Percentiles rank a stretch among this genome's conserved stretches.
Evolutionary conservation across 2,113 vertebrate genomes (phyloP).

Genomic region (Hemibagrus wyckioides): DNA sequence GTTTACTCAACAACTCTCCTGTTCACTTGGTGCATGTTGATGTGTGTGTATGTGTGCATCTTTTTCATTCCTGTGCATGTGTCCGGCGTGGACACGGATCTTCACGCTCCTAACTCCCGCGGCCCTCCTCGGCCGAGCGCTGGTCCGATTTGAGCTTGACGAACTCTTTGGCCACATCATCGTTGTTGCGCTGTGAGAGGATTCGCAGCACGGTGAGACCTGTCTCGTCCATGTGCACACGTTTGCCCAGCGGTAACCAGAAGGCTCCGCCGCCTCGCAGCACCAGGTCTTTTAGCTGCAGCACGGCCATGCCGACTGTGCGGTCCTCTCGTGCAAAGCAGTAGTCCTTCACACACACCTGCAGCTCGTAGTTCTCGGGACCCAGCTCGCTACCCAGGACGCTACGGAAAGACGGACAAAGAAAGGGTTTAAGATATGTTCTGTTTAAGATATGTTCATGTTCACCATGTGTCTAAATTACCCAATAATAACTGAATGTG

Average conservation of each 20-base stretch:
- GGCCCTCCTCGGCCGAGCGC: slow-evolving; percentile 87
- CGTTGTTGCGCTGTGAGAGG: slow-evolving; percentile 96
- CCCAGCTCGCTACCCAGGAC: slow-evolving; percentile 85
- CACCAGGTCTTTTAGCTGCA: slow-evolving; percentile 89
- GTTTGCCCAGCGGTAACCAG: slow-evolving; percentile 89
- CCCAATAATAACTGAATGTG: not conserved
- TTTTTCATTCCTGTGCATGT: not conserved
- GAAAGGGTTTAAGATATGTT: not conserved
- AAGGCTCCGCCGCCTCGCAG: slow-evolving; percentile 82
- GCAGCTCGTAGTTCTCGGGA: slow-evolving; percentile 94
- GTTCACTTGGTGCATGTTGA: slow-evolving; percentile 52
- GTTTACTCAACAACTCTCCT: slow-evolving; percentile 9
- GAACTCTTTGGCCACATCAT: slow-evolving; percentile 96
- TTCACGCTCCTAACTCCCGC: slow-evolving; percentile 69
- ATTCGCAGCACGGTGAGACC: slow-evolving; percentile 95
- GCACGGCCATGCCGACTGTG: slow-evolving; percentile 85
- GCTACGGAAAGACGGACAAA: slow-evolving; percentile 62
- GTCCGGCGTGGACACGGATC: not conserved
- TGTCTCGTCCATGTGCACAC: slow-evolving; percentile 97
- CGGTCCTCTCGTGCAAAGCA: slow-evolving; percentile 96
- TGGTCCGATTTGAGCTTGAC: slow-evolving; percentile 98
- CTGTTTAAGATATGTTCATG: not conserved
- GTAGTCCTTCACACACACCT: slow-evolving; percentile 98
- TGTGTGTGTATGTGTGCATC: slow-evolving; percentile 29
- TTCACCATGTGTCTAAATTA: not conserved